Base-by-base conservation (phyloP, 2,797 vertebrate genomes). In the Odontamblyopus rebecca region DNA sequence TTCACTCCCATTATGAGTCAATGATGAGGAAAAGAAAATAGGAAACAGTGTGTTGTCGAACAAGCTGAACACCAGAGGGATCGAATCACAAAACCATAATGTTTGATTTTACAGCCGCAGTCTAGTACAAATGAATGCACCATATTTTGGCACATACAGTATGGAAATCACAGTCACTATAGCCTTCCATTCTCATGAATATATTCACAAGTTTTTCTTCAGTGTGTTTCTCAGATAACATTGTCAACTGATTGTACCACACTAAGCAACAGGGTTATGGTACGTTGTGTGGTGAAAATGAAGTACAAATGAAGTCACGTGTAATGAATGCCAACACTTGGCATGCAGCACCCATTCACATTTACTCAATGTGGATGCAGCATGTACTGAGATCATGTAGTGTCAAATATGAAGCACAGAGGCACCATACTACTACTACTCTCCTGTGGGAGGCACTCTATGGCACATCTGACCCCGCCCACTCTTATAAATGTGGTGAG, bases 1-100 rank as follows among this genome's bases (percentile, higher is more conserved):
- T 68, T 76, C 76, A 15, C 38, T 72, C 77, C 74, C 75, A 73
- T 66, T 30, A 30, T 19, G 27, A 66, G n/a, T 64, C n/a, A 44
- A 44, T 16, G 12, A 64, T 12, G 8, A 63, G 19, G 18, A 19
- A 64, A 44, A 41, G 61, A 63, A 12, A 64, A 44, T 6, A 44
- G 62, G 5, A 63, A 23, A 41, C 38, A n/a, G 2, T 26, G 13
- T 23, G 38, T 44, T 44, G 62, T 11, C 38, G 9, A 26, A n/a
- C 30, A 41, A 12, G 32, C 16, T 8, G 19, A n/a, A 54, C 30
- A 35, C 16, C 30, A 62, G 61, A 32, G 30, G 16, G 61, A n/a
- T n/a, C 19, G 18, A 63, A 23, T 48, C 44, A 63, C 35, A 41
- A 19, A 62, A 62, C 30, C 18, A 9, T 62, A 64, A 41, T 63